A percentile compares a stretch with the other conserved stretches of the same genome.
phyloP scores from a whole-genome alignment of 2,888 invertebrate genomes.

The Trachelus tabidus region DNA sequence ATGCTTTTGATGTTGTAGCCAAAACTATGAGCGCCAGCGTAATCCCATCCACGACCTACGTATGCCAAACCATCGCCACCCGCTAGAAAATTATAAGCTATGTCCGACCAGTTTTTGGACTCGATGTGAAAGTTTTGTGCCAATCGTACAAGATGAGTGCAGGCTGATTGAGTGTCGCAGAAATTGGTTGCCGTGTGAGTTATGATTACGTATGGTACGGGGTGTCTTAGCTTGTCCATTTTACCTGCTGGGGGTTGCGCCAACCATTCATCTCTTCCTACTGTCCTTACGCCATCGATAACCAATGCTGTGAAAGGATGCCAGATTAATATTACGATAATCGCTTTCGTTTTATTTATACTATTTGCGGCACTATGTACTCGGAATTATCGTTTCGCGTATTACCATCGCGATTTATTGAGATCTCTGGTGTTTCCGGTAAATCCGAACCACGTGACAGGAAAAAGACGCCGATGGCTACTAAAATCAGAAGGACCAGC shows the following conservation, averaged over 20 bases:
- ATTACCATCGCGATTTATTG: not conserved
- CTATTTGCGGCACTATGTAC: not conserved
- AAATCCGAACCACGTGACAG: conserved; percentile 25
- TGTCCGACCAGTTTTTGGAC: not conserved
- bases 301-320: conserved; percentile 25
- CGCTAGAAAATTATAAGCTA: conserved; percentile 74
- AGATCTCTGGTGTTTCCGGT: conserved; percentile 25
- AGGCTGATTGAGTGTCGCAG: conserved; percentile 9
- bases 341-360: not conserved
- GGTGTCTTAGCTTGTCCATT: conserved; percentile 38
- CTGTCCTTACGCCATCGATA: conserved; percentile 68
- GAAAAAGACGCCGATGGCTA: conserved; percentile 37
- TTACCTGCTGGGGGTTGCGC: conserved; percentile 70
- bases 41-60: conserved; percentile 80
- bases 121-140: conserved; percentile 5
- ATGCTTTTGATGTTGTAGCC: conserved; percentile 75
- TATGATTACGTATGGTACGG: conserved; percentile 38
- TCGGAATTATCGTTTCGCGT: not conserved
- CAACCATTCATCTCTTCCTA: conserved; percentile 74
- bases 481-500: conserved; percentile 38
- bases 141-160: conserved; percentile 1
- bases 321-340: not conserved
- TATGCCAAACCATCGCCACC: conserved; percentile 83
- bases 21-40: conserved; percentile 77
- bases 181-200: conserved; percentile 13